phyloP scores from a whole-genome alignment of 2,888 invertebrate species.

The Diarsia mendica region DNA sequence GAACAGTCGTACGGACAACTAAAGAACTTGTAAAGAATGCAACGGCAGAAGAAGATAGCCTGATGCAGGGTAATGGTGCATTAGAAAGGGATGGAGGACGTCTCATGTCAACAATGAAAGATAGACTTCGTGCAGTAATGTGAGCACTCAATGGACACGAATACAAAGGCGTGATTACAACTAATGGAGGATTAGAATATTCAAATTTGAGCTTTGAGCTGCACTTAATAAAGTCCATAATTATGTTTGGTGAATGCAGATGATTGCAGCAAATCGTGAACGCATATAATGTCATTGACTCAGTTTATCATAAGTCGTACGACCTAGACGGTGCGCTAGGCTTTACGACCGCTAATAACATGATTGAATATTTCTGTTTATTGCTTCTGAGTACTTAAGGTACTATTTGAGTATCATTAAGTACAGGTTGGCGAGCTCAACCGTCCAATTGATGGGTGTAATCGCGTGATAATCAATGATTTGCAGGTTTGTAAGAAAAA shows the following conservation, averaged over 20 bases:
- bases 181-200: conserved; percentile 40
- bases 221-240: conserved; percentile 42
- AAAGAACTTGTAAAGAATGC: conserved; percentile 67
- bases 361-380: conserved; percentile 58
- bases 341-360: conserved; percentile 67
- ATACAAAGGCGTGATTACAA: conserved; percentile 69
- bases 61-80: conserved; percentile 33
- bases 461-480: conserved; percentile 50
- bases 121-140: conserved; percentile 83
- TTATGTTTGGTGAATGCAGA: conserved; percentile 42
- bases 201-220: conserved; percentile 52
- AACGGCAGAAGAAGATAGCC: conserved; percentile 59
- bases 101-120: conserved; percentile 83
- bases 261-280: conserved; percentile 54
- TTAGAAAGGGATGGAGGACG: conserved; percentile 66
- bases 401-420: conserved; percentile 52
- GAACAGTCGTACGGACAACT: conserved; percentile 60
- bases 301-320: conserved; percentile 78
- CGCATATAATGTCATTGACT: conserved; percentile 82
- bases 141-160: conserved; percentile 82
- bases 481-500: conserved; percentile 52
- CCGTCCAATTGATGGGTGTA: conserved; percentile 41
- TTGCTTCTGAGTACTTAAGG: conserved; percentile 49
- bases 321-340: conserved; percentile 70
- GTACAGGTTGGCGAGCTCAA: conserved; percentile 37